Evolutionary conservation across 2,888 invertebrate genomes (phyloP).

Genomic region (Cheilosia pagana): DNA sequence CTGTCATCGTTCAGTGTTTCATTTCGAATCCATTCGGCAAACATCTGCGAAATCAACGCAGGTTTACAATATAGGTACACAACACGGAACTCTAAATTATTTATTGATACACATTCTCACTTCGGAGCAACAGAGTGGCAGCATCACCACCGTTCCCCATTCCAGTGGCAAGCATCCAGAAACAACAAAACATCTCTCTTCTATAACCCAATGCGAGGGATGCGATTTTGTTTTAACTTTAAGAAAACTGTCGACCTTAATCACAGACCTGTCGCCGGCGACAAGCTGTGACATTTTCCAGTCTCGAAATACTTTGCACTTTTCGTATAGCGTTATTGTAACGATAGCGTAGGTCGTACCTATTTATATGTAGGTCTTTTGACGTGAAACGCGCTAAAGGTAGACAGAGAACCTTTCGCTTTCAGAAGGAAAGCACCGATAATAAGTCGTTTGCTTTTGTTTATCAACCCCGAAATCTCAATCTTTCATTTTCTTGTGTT

Average conservation of each 20-base stretch:
- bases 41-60: constrained; percentile 56
- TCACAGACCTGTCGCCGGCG: constrained; percentile 77
- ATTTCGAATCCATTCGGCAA: constrained; percentile 51
- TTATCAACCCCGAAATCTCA: constrained; percentile 70
- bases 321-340: constrained; percentile 33
- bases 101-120: constrained; percentile 67
- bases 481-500: constrained; percentile 61
- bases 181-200: background rate
- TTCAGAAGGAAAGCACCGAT: constrained; percentile 16
- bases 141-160: constrained; percentile 5
- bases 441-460: constrained; percentile 37
- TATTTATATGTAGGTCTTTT: background rate
- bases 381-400: constrained; percentile 7
- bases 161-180: background rate
- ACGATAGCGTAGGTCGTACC: background rate
- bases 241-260: constrained; percentile 77
- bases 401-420: constrained; percentile 44
- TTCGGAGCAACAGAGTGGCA: constrained; percentile 32
- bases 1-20: constrained; percentile 60
- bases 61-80: background rate
- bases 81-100: constrained; percentile 58
- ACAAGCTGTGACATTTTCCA: constrained; percentile 77
- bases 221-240: constrained; percentile 69
- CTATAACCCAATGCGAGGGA: background rate
- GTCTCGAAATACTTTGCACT: constrained; percentile 69